phyloP scores from a whole-genome alignment of 2,113 vertebrate genomes.

The Hemichromis elongatus region DNA sequence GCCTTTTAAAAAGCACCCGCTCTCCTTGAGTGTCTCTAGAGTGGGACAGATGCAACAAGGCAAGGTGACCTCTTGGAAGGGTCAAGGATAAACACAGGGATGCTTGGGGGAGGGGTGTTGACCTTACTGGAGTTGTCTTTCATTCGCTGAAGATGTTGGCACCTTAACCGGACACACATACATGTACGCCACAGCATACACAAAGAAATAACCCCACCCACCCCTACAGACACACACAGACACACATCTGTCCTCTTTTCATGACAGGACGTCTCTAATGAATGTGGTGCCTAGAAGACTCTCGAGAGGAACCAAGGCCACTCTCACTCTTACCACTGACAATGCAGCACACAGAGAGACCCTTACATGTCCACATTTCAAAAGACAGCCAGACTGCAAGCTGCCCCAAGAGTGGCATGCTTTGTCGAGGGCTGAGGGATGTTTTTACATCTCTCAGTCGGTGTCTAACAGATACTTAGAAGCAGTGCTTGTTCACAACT shows the following conservation, averaged over 20 bases:
- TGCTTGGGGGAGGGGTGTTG: not conserved
- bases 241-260: constrained; percentile 9
- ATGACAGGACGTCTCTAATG: constrained; percentile 48
- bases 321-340: constrained; percentile 15
- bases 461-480: constrained; percentile 29
- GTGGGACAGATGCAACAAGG: constrained; percentile 64
- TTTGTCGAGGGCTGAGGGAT: constrained; percentile 45
- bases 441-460: constrained; percentile 35
- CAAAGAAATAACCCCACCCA: not conserved
- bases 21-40: constrained; percentile 68
- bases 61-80: constrained; percentile 51
- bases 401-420: constrained; percentile 47
- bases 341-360: constrained; percentile 28
- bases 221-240: constrained; percentile 5
- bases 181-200: not conserved
- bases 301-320: constrained; percentile 52
- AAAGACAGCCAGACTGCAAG: constrained; percentile 56
- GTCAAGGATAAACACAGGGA: constrained; percentile 70
- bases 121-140: constrained; percentile 56
- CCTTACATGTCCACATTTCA: constrained; percentile 42
- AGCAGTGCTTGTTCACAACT: constrained; percentile 36
- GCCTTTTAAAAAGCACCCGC: constrained; percentile 52
- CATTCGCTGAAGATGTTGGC: constrained; percentile 56
- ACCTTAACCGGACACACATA: constrained; percentile 19
- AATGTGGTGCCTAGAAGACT: constrained; percentile 29